phyloP scores from a whole-genome alignment of 2,888 invertebrate species.

The Nomada fucata region DNA sequence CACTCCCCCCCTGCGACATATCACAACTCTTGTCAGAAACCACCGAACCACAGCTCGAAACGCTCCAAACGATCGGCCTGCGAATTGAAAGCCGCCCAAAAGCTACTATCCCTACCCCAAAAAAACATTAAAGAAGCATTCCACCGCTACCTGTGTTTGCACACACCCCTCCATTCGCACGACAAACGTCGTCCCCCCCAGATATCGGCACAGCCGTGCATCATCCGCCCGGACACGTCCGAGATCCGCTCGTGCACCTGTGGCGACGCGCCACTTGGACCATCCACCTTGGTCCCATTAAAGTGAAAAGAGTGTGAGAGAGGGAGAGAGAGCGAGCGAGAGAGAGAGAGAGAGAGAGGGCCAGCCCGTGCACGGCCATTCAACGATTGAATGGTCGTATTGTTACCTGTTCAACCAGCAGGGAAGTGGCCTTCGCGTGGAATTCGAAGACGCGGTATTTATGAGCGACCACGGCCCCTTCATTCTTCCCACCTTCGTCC shows the following conservation, averaged over 20 bases:
- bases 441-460: conserved; percentile 69
- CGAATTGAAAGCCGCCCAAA: conserved; percentile 17
- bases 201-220: conserved; percentile 43
- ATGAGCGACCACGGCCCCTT: conserved; percentile 42
- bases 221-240: conserved; percentile 43
- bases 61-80: not conserved
- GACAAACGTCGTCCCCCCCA: not conserved
- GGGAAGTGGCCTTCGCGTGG: conserved; percentile 61
- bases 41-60: not conserved
- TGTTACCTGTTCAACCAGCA: conserved; percentile 69
- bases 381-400: conserved; percentile 74
- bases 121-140: not conserved
- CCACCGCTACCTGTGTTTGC: conserved; percentile 21
- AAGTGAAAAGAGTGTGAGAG: conserved; percentile 27
- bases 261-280: conserved; percentile 37
- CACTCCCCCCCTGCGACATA: not conserved
- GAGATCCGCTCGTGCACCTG: conserved; percentile 46
- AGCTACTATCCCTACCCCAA: not conserved
- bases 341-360: conserved; percentile 32
- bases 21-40: not conserved
- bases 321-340: conserved; percentile 37
- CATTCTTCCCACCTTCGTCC: conserved; percentile 46
- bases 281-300: not conserved
- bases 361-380: conserved; percentile 52
- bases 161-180: conserved; percentile 11